Conservation (phyloP, 2,888 invertebrate species). For the Calliphora vomitoria region DNA sequence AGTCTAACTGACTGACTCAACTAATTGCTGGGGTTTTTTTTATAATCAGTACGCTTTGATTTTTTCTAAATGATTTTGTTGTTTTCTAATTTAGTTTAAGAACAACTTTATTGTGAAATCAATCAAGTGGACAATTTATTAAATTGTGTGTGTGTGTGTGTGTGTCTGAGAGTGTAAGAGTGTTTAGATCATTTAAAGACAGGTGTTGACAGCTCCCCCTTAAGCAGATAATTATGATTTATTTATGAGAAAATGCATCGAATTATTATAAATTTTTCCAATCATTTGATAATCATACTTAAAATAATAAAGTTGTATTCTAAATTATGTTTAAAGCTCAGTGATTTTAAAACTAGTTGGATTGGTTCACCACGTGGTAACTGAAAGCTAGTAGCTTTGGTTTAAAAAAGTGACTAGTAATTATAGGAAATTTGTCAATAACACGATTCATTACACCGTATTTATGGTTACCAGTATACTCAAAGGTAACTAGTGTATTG, state of each 20-base stretch:
- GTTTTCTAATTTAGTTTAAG: conserved; percentile 16
- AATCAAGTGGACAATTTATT: conserved; percentile 55
- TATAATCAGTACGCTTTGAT: conserved; percentile 1
- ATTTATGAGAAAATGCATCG: conserved; percentile 26
- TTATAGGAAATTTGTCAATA: too few relatives aligned
- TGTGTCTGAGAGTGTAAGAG: not conserved
- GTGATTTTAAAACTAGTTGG: too few relatives aligned
- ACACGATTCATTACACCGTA: too few relatives aligned
- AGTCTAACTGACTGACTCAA: conserved; percentile 19
- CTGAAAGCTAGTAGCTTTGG: too few relatives aligned
- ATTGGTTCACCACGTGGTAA: too few relatives aligned
- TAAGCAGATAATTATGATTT: conserved; percentile 57
- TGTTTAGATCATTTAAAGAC: conserved; percentile 31
- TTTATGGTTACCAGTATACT: too few relatives aligned
- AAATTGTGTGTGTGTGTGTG: not conserved
- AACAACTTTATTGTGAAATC: conserved; percentile 42
- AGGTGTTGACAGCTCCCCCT: conserved; percentile 72
- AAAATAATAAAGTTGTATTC: not conserved
- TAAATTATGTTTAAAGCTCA: not conserved
- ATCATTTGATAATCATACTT: not conserved
- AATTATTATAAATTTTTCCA: conserved; percentile 34
- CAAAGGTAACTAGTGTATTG: too few relatives aligned
- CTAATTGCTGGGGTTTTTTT: conserved; percentile 11
- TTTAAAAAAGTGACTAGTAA: too few relatives aligned
- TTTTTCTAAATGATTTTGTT: conserved; percentile 8